Percentiles rank a stretch among this genome's conserved stretches.
Conservation (phyloP, 1,140 invertebrate species). For the Stegodyphus dumicola region DNA sequence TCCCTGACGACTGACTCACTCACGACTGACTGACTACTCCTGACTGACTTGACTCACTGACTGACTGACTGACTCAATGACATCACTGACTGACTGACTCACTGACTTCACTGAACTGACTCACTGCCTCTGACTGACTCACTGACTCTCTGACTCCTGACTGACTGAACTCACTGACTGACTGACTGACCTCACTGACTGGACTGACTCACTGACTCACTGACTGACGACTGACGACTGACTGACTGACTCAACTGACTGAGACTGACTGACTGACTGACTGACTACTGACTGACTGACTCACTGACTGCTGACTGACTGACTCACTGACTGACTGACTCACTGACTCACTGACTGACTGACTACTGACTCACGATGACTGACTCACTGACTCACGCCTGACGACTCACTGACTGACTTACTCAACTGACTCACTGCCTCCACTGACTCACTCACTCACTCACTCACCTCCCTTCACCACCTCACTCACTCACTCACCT, state of each 20-base stretch:
- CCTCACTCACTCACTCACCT: constrained; percentile 14
- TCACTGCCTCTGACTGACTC: constrained; percentile 26
- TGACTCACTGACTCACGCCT: constrained; percentile 4
- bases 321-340: no score
- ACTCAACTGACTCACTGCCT: no score
- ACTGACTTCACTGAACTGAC: constrained; percentile 9
- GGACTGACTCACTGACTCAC: constrained; percentile 16
- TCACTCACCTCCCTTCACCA: neutral
- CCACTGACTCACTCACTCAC: neutral
- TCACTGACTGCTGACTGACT: neutral
- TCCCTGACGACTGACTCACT: neutral
- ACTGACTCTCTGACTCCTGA: constrained; percentile 7
- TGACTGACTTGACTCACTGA: constrained; percentile 20
- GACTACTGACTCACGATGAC: neutral
- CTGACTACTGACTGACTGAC: neutral
- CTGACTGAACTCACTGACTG: constrained; percentile 27
- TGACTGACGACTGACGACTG: no score
- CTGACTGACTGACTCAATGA: constrained; percentile 19
- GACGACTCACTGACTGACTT: constrained; percentile 14
- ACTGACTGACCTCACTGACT: constrained; percentile 20
- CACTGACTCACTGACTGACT: no score
- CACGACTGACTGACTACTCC: constrained; percentile 25
- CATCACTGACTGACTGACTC: constrained; percentile 3
- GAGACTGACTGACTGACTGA: no score
- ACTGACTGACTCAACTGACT: no score